These are phyloP conservation scores for Eristalinus sepulchralis DNA, from an alignment of 2,888 invertebrate genomes.

Conservation along the genomic window DNA sequence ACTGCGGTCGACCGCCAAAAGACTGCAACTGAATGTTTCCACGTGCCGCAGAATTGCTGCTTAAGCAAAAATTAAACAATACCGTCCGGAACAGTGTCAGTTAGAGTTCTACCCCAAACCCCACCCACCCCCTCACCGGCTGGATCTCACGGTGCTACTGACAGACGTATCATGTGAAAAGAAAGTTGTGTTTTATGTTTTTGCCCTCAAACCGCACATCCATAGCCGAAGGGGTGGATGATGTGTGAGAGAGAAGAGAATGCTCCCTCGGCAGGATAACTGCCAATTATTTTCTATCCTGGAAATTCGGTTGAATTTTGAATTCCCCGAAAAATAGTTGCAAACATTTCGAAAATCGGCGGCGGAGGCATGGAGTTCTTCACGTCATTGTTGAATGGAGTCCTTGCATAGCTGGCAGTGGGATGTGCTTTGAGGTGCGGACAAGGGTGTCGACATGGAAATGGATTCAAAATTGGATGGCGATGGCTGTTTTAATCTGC, in stretches of 20 bases:
- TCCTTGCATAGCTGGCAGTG: background rate
- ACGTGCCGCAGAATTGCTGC: conserved; percentile 68
- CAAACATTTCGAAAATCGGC: conserved; percentile 34
- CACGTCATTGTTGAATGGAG: background rate
- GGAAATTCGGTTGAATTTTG: conserved; percentile 47
- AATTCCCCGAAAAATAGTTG: conserved; percentile 52
- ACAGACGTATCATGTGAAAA: conserved; percentile 40
- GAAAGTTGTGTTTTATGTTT: conserved; percentile 53
- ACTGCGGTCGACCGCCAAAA: conserved; percentile 65
- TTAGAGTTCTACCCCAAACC: conserved; percentile 5
- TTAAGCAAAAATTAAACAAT: conserved; percentile 70
- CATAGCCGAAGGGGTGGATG: background rate
- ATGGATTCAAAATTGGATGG: background rate
- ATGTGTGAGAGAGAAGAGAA: conserved; percentile 20
- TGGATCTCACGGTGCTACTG: background rate
- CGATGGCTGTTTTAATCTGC: background rate
- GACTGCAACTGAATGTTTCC: conserved; percentile 69
- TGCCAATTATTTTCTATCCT: conserved; percentile 61
- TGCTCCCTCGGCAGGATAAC: conserved; percentile 53
- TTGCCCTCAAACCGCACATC: conserved; percentile 48
- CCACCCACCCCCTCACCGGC: background rate
- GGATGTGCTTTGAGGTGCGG: background rate
- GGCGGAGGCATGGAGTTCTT: background rate
- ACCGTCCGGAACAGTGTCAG: conserved; percentile 64
- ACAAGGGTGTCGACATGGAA: too few relatives aligned